These are phyloP conservation scores for Lepidotrigona ventralis DNA, from an alignment of 1,140 invertebrate genomes.

Conservation along the genomic window DNA sequence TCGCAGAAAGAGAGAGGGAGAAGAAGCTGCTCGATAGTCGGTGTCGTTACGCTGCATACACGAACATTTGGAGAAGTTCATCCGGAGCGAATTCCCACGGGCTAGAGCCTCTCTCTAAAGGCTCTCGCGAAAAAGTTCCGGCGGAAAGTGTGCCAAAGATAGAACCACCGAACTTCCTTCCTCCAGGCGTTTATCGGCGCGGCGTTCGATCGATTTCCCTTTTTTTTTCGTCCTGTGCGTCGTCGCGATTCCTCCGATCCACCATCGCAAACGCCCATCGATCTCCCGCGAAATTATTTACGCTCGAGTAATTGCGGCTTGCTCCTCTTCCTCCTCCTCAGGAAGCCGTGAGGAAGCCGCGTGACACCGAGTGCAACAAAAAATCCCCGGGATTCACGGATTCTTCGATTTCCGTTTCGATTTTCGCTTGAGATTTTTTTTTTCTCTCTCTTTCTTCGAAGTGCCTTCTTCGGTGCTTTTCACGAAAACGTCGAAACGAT, in stretches of 20 bases:
- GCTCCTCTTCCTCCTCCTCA: fast-evolving
- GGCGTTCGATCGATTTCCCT: not conserved
- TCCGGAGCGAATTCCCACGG: slow-evolving; percentile 13
- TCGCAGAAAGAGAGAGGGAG: not conserved
- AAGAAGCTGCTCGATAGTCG: slow-evolving; percentile 5
- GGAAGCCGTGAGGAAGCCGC: too few species aligned
- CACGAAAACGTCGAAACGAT: not conserved
- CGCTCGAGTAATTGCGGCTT: not conserved
- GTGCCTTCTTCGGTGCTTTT: not conserved
- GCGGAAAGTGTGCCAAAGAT: slow-evolving; percentile 20
- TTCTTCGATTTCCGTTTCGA: not conserved
- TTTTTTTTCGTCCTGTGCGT: not conserved
- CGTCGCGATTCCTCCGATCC: not conserved
- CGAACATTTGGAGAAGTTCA: not conserved
- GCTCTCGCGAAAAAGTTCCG: slow-evolving; percentile 3
- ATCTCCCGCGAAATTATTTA: slow-evolving; percentile 27
- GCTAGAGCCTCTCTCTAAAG: too few species aligned
- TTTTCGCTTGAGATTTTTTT: too few species aligned
- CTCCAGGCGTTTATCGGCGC: slow-evolving; percentile 3
- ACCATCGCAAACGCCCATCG: not conserved
- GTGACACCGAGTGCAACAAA: not conserved
- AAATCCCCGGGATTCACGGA: too few species aligned
- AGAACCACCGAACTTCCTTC: not conserved
- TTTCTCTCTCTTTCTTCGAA: too few species aligned
- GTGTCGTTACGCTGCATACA: not conserved